Conservation (phyloP, 2,797 vertebrate species). For the Luscinia megarhynchos region DNA sequence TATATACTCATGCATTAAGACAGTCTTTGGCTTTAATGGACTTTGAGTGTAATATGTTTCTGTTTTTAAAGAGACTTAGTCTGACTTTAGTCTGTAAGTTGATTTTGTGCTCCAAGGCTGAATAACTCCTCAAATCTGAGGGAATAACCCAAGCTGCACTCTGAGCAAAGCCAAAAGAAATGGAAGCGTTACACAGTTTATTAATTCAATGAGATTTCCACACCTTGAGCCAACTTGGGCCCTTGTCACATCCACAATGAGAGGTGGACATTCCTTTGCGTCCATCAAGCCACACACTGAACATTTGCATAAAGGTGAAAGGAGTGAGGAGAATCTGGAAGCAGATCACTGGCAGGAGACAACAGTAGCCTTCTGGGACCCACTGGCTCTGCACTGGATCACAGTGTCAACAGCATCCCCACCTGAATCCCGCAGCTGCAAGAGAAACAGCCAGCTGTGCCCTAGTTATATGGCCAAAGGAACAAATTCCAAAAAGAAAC, state of each 20-base stretch:
- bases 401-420: neutral
- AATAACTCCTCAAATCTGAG: neutral
- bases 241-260: neutral
- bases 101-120: constrained; percentile 7
- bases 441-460: neutral
- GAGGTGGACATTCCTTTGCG: neutral
- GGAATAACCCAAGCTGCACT: neutral
- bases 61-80: constrained; percentile 30
- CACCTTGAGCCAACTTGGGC: neutral
- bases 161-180: neutral
- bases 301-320: neutral
- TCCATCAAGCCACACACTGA: neutral
- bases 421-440: neutral
- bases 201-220: neutral
- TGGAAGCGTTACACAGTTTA: neutral
- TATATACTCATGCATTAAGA: neutral
- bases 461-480: neutral
- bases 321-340: neutral
- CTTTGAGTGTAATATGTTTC: neutral
- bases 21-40: constrained; percentile 34
- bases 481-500: neutral
- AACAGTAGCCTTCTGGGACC: neutral
- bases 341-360: neutral
- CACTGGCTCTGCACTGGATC: neutral
- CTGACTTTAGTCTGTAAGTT: constrained; percentile 16